Percentiles rank a stretch among this genome's conserved stretches.
These are phyloP conservation scores for Halotydeus destructor DNA, from an alignment of 1,140 invertebrate genomes.

Conservation along the genomic window DNA sequence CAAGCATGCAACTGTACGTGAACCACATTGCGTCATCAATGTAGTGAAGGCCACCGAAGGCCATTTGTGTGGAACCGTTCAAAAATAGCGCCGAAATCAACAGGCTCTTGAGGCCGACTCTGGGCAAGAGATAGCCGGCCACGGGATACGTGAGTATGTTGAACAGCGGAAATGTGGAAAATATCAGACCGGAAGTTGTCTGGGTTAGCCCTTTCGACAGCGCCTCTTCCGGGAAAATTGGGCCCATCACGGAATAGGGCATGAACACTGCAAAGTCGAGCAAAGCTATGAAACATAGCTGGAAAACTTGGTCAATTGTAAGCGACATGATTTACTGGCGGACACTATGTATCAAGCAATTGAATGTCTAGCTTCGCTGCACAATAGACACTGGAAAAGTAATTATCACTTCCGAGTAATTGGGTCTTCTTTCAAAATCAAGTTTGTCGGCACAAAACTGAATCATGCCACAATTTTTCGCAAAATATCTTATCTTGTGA, in stretches of 20 bases:
- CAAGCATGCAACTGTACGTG: slow-evolving; percentile 40
- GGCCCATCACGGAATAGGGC: slow-evolving; percentile 50
- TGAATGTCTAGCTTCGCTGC: no score
- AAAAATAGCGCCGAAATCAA: slow-evolving; percentile 22
- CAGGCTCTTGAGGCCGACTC: slow-evolving; percentile 37
- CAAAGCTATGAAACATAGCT: slow-evolving; percentile 17
- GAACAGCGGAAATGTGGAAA: slow-evolving; percentile 45
- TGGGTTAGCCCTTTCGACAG: slow-evolving; percentile 38
- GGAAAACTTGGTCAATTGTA: slow-evolving; percentile 17
- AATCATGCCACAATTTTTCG: no score
- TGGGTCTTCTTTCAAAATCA: no score
- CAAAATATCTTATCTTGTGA: no score
- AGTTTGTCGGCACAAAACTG: no score
- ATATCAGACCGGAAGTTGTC: slow-evolving; percentile 42
- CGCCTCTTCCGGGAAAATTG: slow-evolving; percentile 47
- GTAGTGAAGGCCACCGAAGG: slow-evolving; percentile 32
- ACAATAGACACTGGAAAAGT: no score
- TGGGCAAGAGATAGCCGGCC: slow-evolving; percentile 43
- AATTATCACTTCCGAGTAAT: no score
- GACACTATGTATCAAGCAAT: no score
- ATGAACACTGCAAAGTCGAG: slow-evolving; percentile 43
- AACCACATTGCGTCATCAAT: slow-evolving; percentile 36
- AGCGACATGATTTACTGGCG: no score
- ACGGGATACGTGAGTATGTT: slow-evolving; percentile 43
- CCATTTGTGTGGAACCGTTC: slow-evolving; percentile 21